These are phyloP conservation scores for Pollenia amentaria DNA, from an alignment of 2,888 invertebrate genomes.

Conservation along the genomic window DNA sequence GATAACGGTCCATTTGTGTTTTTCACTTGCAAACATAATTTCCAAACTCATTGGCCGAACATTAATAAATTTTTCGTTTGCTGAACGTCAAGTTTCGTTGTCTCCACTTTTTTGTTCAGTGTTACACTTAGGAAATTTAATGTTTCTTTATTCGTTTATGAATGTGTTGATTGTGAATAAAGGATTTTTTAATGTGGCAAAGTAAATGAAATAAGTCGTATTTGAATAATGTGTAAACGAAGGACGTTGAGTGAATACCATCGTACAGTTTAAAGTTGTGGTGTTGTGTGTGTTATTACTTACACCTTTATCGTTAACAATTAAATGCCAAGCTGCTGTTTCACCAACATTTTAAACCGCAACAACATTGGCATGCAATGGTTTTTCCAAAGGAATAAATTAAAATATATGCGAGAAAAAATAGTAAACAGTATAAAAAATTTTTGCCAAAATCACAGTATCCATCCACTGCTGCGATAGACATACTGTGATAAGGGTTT, in stretches of 20 bases:
- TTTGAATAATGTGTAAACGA: conserved; percentile 50
- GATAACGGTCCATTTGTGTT: no score
- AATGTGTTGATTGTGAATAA: neutral
- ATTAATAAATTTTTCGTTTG: no score
- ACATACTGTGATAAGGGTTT: conserved; percentile 49
- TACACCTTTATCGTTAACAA: conserved; percentile 53
- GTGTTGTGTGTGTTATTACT: conserved; percentile 26
- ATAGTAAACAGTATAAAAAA: neutral
- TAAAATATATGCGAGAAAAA: conserved; percentile 20
- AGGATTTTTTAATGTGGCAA: neutral
- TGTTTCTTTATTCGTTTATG: no score
- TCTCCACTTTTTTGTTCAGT: no score
- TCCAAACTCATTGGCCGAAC: no score
- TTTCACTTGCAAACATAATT: no score
- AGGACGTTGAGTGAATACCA: conserved; percentile 38
- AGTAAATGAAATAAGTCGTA: conserved; percentile 33
- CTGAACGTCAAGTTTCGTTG: no score
- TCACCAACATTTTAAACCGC: conserved; percentile 55
- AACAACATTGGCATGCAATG: conserved; percentile 41
- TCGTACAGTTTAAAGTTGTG: neutral
- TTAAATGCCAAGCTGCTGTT: conserved; percentile 48
- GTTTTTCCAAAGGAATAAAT: conserved; percentile 13
- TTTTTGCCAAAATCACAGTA: conserved; percentile 16
- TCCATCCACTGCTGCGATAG: no score
- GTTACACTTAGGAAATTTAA: neutral